Conservation (phyloP, 2,888 invertebrate species). For the Sycophila texana region DNA sequence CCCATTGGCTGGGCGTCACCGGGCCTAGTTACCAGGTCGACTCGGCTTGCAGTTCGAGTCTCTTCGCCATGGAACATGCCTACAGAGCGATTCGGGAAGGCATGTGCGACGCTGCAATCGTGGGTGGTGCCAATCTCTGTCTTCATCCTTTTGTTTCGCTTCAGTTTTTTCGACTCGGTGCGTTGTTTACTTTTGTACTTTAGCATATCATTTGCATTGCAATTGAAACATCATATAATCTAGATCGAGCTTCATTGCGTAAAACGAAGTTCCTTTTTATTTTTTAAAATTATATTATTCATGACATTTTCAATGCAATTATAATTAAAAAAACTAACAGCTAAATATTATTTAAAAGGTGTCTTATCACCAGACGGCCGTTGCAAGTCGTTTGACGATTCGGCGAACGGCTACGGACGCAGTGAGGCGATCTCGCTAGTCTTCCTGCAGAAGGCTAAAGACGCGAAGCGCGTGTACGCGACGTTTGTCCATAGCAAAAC, state of each 20-base stretch:
- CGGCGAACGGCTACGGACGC: conserved; percentile 89
- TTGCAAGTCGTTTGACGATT: conserved; percentile 93
- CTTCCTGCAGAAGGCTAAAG: conserved; percentile 80
- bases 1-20: conserved; percentile 90
- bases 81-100: conserved; percentile 86
- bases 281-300: no score
- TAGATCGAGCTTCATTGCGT: no score
- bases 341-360: conserved; percentile 70
- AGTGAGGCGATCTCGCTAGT: conserved; percentile 86
- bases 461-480: conserved; percentile 75
- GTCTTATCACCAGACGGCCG: conserved; percentile 88
- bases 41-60: conserved; percentile 94
- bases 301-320: not conserved
- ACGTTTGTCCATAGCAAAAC: conserved; percentile 82
- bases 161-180: conserved; percentile 84
- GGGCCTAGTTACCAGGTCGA: conserved; percentile 93
- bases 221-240: no score
- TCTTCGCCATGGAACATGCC: conserved; percentile 90
- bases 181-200: not conserved
- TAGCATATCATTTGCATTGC: no score
- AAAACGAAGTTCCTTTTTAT: no score
- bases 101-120: conserved; percentile 91
- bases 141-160: conserved; percentile 91
- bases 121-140: conserved; percentile 90
- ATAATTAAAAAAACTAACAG: no score